Base-by-base conservation (phyloP, 2,797 vertebrate genomes). In the Triplophysa yarkandensis region DNA sequence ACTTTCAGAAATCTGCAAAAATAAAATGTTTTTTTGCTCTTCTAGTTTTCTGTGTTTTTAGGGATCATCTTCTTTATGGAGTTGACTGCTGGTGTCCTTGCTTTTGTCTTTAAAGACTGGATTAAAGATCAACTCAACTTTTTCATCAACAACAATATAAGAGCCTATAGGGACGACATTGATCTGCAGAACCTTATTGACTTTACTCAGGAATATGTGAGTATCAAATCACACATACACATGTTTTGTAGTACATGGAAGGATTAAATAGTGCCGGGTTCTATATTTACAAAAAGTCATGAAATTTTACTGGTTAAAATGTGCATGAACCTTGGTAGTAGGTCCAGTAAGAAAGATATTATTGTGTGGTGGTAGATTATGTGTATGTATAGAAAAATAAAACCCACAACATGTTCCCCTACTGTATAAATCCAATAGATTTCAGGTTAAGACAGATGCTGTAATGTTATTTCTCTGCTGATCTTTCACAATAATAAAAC, bases 21-120 rank as follows among this genome's bases (percentile, higher is more conserved):
- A 14, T 4, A 43, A n/a, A n/a, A n/a, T n/a, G n/a, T n/a, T n/a
- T n/a, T n/a, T n/a, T 70, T 48, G 48, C 27, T 55, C 1, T 62
- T 28, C 41, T 39, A 99, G 98, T 99, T 99, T 87, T 99, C 98
- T 0, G 97, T 98, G 77, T 99, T 99, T 88, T 91, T 99, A 87
- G 98, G 98, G 48, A 97, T 99, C 81, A 99, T 99, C 87, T 99
- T 99, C 90, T 99, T 99, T 90, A 86, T 99, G 95, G 98, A 99
- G 90, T 93, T 99, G 83, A 99, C 97, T 6, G 94, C 97, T 10
- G 98, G 98, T 63, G 90, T 99, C 83, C 87, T 99, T 89, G 97
- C 98, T 27, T 99, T 99, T 85, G 98, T 99, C 83, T 99, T 99
- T 90, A 99, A 99, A 91, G 97, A 99, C 86, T 99, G 98, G 98